phyloP scores from a whole-genome alignment of 2,888 invertebrate genomes.

The Spialia ferax region DNA sequence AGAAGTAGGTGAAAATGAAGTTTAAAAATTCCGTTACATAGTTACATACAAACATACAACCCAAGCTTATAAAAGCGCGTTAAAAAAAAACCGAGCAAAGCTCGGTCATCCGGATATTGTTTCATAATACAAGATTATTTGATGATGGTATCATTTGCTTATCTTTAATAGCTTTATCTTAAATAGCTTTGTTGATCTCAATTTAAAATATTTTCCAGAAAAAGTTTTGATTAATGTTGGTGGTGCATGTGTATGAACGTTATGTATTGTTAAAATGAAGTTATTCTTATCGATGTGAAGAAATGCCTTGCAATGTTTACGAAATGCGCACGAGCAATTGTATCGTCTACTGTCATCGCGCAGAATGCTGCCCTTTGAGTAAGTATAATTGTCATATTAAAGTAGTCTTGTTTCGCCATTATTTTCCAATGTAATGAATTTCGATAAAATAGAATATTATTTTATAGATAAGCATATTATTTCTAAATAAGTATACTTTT shows the following conservation, averaged over 20 bases:
- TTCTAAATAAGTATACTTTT: too few relatives aligned
- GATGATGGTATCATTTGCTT: too few relatives aligned
- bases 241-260: slow-evolving; percentile 50
- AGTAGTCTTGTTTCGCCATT: slow-evolving; percentile 49
- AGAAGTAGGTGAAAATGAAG: too few relatives aligned
- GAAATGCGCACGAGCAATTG: slow-evolving; percentile 49
- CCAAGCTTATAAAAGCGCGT: too few relatives aligned
- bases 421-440: slow-evolving; percentile 42
- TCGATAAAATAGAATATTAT: slow-evolving; percentile 15
- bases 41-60: too few relatives aligned
- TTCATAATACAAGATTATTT: too few relatives aligned
- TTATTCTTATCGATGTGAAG: slow-evolving; percentile 49
- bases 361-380: slow-evolving; percentile 44
- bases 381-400: slow-evolving; percentile 50
- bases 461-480: too few relatives aligned
- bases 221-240: slow-evolving; percentile 39
- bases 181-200: not conserved
- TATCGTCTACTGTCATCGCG: slow-evolving; percentile 49
- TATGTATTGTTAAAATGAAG: slow-evolving; percentile 41
- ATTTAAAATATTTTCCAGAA: slow-evolving; percentile 42
- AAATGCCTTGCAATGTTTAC: slow-evolving; percentile 52
- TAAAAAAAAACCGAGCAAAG: too few relatives aligned
- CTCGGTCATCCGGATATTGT: too few relatives aligned
- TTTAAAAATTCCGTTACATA: too few relatives aligned
- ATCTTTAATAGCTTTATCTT: not conserved